These are phyloP conservation scores for Vulpes lagopus DNA, from an alignment of 2,113 vertebrate genomes.

Conservation along the genomic window DNA sequence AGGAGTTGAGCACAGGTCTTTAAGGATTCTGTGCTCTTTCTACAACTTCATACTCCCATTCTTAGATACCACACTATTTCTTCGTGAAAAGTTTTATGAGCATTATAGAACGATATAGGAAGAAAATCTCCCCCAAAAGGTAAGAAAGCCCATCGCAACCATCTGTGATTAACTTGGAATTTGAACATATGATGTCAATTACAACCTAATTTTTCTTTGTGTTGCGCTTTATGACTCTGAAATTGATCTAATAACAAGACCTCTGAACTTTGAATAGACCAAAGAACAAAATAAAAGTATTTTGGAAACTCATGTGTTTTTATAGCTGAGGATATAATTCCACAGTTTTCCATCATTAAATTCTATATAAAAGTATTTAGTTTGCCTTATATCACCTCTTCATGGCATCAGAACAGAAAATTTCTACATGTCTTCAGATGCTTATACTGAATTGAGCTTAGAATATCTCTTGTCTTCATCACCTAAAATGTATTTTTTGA, in stretches of 20 bases:
- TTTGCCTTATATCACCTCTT: neutral
- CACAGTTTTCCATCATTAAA: neutral
- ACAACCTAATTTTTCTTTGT: neutral
- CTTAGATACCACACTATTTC: neutral
- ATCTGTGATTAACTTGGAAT: neutral
- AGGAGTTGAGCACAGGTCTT: neutral
- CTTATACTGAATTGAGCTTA: neutral
- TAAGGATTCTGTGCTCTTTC: neutral
- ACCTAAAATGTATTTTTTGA: neutral
- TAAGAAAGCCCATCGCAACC: neutral
- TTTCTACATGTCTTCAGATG: neutral
- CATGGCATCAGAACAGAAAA: neutral
- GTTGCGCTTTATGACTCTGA: neutral
- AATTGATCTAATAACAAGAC: neutral
- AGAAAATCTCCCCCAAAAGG: neutral
- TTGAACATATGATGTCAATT: neutral
- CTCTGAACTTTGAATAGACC: neutral
- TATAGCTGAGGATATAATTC: neutral
- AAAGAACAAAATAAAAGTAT: neutral
- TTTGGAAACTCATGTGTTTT: neutral
- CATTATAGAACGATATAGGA: neutral
- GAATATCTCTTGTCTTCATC: neutral
- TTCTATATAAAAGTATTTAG: neutral
- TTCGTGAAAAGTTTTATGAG: neutral
- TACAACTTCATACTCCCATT: neutral